A percentile compares a stretch with the other conserved stretches of the same genome.
These are phyloP conservation scores for Champsocephalus gunnari DNA, from an alignment of 2,797 vertebrate genomes.

Conservation along the genomic window DNA sequence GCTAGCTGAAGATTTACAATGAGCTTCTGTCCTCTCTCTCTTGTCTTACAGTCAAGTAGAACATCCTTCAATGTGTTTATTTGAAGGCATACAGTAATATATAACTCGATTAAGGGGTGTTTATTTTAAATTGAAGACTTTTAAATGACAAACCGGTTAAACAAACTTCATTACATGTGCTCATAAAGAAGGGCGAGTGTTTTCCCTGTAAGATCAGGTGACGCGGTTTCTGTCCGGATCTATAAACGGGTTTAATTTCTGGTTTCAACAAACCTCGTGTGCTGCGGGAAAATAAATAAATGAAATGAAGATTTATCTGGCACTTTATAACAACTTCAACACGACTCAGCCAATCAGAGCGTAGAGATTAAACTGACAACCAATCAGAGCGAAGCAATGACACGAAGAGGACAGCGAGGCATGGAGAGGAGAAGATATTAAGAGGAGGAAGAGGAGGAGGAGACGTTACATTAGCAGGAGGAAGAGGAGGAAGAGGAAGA, in stretches of 20 bases:
- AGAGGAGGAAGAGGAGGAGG: background rate
- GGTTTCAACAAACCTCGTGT: slow-evolving; percentile 11
- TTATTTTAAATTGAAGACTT: background rate
- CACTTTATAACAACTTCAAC: slow-evolving; percentile 54
- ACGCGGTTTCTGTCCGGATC: too few relatives aligned
- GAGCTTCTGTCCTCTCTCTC: too few relatives aligned
- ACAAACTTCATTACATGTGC: background rate
- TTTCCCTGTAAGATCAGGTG: background rate
- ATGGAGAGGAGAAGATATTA: slow-evolving; percentile 53
- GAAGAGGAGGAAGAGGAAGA: background rate
- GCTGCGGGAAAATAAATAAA: background rate
- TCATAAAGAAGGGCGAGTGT: background rate
- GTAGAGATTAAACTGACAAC: slow-evolving; percentile 46
- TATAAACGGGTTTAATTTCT: slow-evolving; percentile 27
- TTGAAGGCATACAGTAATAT: background rate
- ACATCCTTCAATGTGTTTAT: background rate
- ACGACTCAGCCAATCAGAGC: slow-evolving; percentile 63
- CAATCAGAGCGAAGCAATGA: slow-evolving; percentile 64
- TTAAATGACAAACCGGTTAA: background rate
- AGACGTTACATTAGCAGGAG: too few relatives aligned
- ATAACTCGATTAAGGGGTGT: background rate
- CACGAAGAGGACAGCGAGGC: slow-evolving; percentile 39
- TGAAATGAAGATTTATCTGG: slow-evolving; percentile 54
- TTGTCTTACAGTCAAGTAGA: too few relatives aligned
- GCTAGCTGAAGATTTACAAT: too few relatives aligned